These are phyloP conservation scores for Psylliodes chrysocephalus DNA, from an alignment of 2,888 invertebrate species.

Conservation along the genomic window DNA sequence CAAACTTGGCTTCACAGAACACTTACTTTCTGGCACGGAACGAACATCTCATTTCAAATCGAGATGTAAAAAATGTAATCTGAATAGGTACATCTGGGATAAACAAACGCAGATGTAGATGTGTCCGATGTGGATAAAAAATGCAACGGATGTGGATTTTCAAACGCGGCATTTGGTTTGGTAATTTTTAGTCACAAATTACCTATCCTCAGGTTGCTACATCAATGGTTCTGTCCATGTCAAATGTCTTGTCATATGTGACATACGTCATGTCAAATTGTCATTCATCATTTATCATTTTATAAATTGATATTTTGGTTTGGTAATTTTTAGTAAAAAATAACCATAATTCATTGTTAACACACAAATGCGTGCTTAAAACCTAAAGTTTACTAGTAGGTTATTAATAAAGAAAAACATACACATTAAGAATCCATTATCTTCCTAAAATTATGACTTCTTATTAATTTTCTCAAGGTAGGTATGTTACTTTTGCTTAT, in stretches of 20 bases:
- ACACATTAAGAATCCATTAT: background rate
- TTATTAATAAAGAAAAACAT: background rate
- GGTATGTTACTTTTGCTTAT: background rate
- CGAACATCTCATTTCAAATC: too few relatives aligned
- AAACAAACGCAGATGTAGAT: too few relatives aligned
- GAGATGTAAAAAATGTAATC: too few relatives aligned
- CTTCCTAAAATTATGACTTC: background rate
- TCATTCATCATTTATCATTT: background rate
- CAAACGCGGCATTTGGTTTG: too few relatives aligned
- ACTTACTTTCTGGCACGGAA: too few relatives aligned
- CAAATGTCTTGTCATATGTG: background rate
- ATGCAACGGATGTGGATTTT: too few relatives aligned
- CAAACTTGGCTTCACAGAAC: too few relatives aligned
- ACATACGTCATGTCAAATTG: background rate
- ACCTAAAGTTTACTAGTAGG: background rate
- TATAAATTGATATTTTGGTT: background rate
- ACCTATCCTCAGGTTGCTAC: too few relatives aligned
- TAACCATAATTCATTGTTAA: background rate
- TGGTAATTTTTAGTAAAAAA: background rate
- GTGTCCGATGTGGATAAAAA: too few relatives aligned
- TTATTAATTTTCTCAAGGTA: conserved; percentile 13
- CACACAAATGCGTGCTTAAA: background rate
- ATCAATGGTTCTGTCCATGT: background rate
- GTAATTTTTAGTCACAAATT: too few relatives aligned
- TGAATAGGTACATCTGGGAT: too few relatives aligned